Evolutionary conservation across 2,888 invertebrate species (phyloP), one percentile per base, ranked within the genome.

Genomic region (Venustoraphidia nigricollis): DNA sequence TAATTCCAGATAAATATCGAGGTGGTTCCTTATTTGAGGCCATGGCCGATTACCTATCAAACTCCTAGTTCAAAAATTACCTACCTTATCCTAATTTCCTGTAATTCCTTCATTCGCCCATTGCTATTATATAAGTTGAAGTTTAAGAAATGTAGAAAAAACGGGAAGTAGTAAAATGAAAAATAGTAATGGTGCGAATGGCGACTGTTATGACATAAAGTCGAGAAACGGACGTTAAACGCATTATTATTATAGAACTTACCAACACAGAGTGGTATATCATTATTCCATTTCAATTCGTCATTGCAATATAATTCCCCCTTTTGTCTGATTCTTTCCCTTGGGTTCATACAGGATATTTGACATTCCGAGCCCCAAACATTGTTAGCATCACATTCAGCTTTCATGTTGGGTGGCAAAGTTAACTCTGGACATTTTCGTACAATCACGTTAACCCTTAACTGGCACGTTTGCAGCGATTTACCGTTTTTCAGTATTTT

Each of bases 391-490:
- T 53, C 50, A 46, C 58, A 58, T 3, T 48, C 36, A 4, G 49
- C 50, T 34, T 37, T 34, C 45, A 65, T 60, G 37, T 64, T 57
- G 42, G 59, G 50, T 51, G 71, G 61, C 55, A 66, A 60, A 51
- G 61, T 65, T 44, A 71, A 67, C 27, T 65, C 58, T 17, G 61
- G 56, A 55, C 73, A 73, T 45, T 59, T 61, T 55, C 69, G 69
- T 46, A 64, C 57, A 50, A 71, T 58, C 3, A 71, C 69, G 55
- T 69, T 64, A 46, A 70, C 61, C 55, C 67, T 65, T 59, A 68
- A 66, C 58, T 69, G 68, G 56, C 73, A 73, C 45, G 64, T 58
- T 54, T 66, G 66, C 3, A 70, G 57, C 49, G 62, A 60, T 69
- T 71, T 56, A 50, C 62, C 60, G 49, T 61, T 63, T 46, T 64